These are phyloP conservation scores for Mustelus asterias DNA, from an alignment of 2,113 vertebrate species.

Conservation along the genomic window DNA sequence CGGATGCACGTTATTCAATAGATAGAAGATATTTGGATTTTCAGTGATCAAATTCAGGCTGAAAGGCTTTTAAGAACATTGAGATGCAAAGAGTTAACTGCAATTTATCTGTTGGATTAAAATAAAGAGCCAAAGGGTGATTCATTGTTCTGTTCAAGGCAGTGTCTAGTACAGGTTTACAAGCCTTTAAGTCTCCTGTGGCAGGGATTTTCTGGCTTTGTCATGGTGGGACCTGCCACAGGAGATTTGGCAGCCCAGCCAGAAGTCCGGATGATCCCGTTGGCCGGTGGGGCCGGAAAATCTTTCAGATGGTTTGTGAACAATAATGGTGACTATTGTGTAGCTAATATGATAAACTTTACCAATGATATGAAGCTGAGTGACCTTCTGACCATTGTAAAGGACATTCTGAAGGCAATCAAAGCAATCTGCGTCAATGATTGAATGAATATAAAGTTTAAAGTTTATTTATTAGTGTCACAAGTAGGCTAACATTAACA, in stretches of 20 bases:
- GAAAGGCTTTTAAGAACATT: neutral
- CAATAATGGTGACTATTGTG: neutral
- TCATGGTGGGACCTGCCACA: too few species aligned
- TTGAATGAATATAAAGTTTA: neutral
- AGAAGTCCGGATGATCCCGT: too few species aligned
- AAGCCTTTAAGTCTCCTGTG: neutral
- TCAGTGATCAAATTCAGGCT: neutral
- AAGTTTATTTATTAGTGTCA: too few species aligned
- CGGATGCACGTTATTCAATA: neutral
- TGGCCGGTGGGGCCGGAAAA: too few species aligned
- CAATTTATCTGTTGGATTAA: neutral
- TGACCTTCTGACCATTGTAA: neutral
- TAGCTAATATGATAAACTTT: neutral
- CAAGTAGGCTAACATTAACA: too few species aligned
- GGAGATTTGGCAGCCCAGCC: too few species aligned
- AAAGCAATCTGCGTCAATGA: neutral
- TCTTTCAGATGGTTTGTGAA: neutral
- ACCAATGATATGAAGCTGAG: neutral
- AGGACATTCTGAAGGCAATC: neutral
- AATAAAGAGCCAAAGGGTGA: neutral
- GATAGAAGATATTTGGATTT: neutral
- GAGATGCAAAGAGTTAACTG: neutral
- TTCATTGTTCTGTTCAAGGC: neutral
- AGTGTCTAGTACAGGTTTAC: neutral
- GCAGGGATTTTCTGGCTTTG: too few species aligned